Evolutionary conservation across 2,888 invertebrate species (phyloP).

Genomic region (Pachliopta kotzebuea): DNA sequence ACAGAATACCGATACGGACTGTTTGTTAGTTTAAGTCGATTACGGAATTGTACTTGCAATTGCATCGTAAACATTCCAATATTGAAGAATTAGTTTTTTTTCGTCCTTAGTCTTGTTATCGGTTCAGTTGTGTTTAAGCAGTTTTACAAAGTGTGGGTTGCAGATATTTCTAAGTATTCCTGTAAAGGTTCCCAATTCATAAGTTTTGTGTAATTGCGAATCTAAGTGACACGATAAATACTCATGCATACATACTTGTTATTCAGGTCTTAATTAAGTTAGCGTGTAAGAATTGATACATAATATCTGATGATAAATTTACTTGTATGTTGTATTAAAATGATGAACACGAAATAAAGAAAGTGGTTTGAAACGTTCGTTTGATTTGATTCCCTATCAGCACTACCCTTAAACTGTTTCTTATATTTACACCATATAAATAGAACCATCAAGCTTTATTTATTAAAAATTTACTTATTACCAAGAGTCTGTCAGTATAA

Average conservation of each 20-base stretch:
- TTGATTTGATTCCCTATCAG: constrained; percentile 48
- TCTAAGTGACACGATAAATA: constrained; percentile 42
- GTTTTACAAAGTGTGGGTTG: constrained; percentile 46
- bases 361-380: constrained; percentile 76
- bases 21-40: constrained; percentile 6
- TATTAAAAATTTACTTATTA: too few species aligned
- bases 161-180: constrained; percentile 35
- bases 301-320: constrained; percentile 81
- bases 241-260: constrained; percentile 64
- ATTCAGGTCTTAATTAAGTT: constrained; percentile 77
- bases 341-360: constrained; percentile 80
- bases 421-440: too few species aligned
- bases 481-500: too few species aligned
- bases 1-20: not conserved
- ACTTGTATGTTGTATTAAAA: constrained; percentile 82
- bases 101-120: constrained; percentile 28
- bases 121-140: constrained; percentile 23
- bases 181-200: constrained; percentile 44
- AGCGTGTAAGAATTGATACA: constrained; percentile 77
- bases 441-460: too few species aligned
- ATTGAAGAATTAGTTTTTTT: constrained; percentile 21
- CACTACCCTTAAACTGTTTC: too few species aligned
- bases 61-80: constrained; percentile 37
- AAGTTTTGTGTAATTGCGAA: constrained; percentile 26
- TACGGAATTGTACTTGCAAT: not conserved